Evolutionary conservation across 92 coral and sea anemone species (phyloP).

Genomic region (Pocillopora meandrina): DNA sequence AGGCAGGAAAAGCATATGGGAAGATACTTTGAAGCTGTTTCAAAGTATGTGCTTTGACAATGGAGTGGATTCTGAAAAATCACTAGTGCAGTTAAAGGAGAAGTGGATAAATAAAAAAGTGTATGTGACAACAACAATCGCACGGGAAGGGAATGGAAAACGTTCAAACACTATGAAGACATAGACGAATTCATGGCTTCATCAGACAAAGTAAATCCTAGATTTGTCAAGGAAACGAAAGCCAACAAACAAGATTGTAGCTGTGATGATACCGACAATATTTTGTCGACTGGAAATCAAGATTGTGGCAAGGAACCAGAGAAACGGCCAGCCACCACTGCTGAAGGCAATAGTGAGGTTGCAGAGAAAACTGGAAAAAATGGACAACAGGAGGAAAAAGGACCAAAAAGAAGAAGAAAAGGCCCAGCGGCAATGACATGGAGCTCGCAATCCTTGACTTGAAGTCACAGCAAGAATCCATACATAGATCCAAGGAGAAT

Average conservation of each 20-base stretch:
- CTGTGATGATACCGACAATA: slow-evolving; percentile 34
- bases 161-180: slow-evolving; percentile 47
- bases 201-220: slow-evolving; percentile 57
- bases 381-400: slow-evolving; percentile 45
- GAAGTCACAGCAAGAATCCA: slow-evolving; percentile 53
- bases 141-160: slow-evolving; percentile 52
- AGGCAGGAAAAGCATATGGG: slow-evolving; percentile 57
- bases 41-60: slow-evolving; percentile 43
- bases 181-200: slow-evolving; percentile 46
- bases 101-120: slow-evolving; percentile 37
- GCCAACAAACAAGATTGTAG: slow-evolving; percentile 30
- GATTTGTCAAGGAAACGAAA: slow-evolving; percentile 59
- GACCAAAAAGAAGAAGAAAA: slow-evolving; percentile 26
- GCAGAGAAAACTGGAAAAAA: slow-evolving; percentile 25
- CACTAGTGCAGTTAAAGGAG: no score
- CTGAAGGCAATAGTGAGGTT: slow-evolving; percentile 31
- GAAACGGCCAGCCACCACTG: slow-evolving; percentile 47
- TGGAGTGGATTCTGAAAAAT: slow-evolving; percentile 10
- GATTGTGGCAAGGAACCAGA: slow-evolving; percentile 33
- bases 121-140: slow-evolving; percentile 50
- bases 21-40: slow-evolving; percentile 10
- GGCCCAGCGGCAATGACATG: slow-evolving; percentile 31
- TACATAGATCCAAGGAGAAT: slow-evolving; percentile 49
- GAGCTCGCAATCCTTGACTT: slow-evolving; percentile 40
- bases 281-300: slow-evolving; percentile 39